A percentile compares a stretch with the other conserved stretches of the same genome.
These are phyloP conservation scores for Lethenteron reissneri DNA, from an alignment of 2,113 vertebrate species.

Conservation along the genomic window DNA sequence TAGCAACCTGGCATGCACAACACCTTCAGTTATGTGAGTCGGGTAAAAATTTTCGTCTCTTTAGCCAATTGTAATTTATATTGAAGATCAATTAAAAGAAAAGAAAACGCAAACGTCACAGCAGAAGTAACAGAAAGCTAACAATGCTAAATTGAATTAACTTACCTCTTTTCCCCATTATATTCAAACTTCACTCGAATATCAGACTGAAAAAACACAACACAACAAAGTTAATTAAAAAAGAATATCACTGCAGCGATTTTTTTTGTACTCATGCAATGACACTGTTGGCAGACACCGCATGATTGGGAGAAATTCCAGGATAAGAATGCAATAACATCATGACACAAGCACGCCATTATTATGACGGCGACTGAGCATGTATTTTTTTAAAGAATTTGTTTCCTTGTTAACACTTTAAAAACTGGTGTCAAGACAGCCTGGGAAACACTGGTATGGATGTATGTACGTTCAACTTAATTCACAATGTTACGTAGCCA, in stretches of 20 bases:
- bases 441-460: too few species aligned
- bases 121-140: neutral
- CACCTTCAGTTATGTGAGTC: neutral
- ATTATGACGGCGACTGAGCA: neutral
- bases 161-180: constrained; percentile 66
- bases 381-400: neutral
- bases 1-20: neutral
- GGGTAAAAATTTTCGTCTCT: neutral
- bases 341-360: neutral
- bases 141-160: constrained; percentile 13
- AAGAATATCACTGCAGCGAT: neutral
- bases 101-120: neutral
- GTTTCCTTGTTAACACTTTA: neutral
- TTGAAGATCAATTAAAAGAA: constrained; percentile 25
- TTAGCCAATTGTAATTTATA: constrained; percentile 18
- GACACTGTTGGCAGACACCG: neutral
- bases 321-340: neutral
- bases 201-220: constrained; percentile 39
- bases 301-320: neutral
- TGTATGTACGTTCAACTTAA: neutral
- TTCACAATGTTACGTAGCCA: neutral
- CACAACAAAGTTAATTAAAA: constrained; percentile 9
- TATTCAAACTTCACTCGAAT: constrained; percentile 91
- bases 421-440: too few species aligned
- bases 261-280: constrained; percentile 1